These are phyloP conservation scores for Bucco capensis DNA, from an alignment of 2,113 vertebrate genomes.

Conservation along the genomic window DNA sequence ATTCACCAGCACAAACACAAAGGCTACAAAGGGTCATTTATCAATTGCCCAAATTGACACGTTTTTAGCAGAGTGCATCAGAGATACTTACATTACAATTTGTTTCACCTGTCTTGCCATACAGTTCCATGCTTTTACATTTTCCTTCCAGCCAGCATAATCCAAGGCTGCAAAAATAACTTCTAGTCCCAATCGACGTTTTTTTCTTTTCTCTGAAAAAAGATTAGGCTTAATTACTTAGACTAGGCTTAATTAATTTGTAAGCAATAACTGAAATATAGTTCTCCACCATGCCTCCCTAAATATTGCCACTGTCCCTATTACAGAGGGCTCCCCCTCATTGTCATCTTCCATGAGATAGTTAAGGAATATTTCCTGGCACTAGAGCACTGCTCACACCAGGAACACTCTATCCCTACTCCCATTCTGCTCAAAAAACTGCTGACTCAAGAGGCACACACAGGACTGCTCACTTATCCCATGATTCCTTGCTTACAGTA, in stretches of 20 bases:
- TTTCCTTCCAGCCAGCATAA: constrained; percentile 83
- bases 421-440: not conserved
- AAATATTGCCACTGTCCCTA: not conserved
- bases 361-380: not conserved
- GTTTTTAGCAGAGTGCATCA: not conserved
- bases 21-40: not conserved
- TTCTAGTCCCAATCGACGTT: constrained; percentile 69
- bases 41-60: not conserved
- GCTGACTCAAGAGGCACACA: not conserved
- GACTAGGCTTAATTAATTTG: not conserved
- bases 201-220: constrained; percentile 69
- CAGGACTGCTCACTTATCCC: not conserved
- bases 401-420: not conserved
- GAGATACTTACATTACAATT: constrained; percentile 68
- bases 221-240: not conserved
- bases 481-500: not conserved
- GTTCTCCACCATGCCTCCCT: not conserved
- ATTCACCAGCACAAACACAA: not conserved
- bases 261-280: not conserved
- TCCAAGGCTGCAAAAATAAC: constrained; percentile 84
- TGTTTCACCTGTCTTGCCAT: constrained; percentile 73
- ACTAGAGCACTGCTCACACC: not conserved
- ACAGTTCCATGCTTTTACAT: constrained; percentile 78
- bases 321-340: not conserved
- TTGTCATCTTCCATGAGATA: not conserved